These are phyloP conservation scores for Sander lucioperca DNA, from an alignment of 2,113 vertebrate species.

Conservation along the genomic window DNA sequence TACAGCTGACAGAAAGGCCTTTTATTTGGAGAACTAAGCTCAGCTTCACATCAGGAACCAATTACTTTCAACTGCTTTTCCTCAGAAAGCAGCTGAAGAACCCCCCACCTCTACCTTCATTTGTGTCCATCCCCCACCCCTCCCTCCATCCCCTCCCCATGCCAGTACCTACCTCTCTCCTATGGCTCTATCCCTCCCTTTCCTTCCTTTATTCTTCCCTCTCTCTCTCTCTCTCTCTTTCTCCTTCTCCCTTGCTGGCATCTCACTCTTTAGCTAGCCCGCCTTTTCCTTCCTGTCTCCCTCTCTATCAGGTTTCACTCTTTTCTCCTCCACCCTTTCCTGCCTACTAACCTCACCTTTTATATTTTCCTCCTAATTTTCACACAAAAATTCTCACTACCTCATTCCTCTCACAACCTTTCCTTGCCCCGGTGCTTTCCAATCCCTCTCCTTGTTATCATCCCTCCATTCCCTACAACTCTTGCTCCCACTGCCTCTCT, in stretches of 20 bases:
- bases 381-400: constrained; percentile 10
- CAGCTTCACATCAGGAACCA: constrained; percentile 86
- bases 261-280: constrained; percentile 54
- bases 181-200: constrained; percentile 30
- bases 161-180: constrained; percentile 16
- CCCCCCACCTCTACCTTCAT: constrained; percentile 36
- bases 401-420: constrained; percentile 34
- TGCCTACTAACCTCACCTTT: constrained; percentile 50
- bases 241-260: constrained; percentile 29
- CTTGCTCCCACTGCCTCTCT: constrained; percentile 17
- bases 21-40: constrained; percentile 80
- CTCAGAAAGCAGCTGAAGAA: constrained; percentile 54
- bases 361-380: constrained; percentile 24
- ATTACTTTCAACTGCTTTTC: constrained; percentile 75
- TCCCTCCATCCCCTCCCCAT: background rate
- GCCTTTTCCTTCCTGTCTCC: constrained; percentile 79
- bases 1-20: constrained; percentile 78
- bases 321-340: constrained; percentile 74
- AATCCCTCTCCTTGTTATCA: constrained; percentile 1
- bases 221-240: constrained; percentile 41
- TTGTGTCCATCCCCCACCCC: constrained; percentile 49
- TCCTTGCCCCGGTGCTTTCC: background rate
- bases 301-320: constrained; percentile 61
- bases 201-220: constrained; percentile 44
- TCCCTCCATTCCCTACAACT: constrained; percentile 17